These are phyloP conservation scores for Lampris megalopsis DNA, from an alignment of 2,113 vertebrate genomes.

Conservation along the genomic window DNA sequence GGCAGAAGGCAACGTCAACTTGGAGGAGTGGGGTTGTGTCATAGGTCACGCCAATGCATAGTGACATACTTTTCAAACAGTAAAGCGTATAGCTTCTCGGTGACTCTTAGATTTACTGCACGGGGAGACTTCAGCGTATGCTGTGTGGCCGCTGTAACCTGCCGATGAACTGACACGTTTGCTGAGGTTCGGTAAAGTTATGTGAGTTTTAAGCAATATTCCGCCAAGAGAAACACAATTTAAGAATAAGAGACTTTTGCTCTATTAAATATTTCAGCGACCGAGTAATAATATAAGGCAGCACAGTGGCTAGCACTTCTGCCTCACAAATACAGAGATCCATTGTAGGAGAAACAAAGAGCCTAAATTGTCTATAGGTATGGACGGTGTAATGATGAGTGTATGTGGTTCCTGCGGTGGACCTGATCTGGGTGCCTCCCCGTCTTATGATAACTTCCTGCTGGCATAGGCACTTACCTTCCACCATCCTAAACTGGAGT, in stretches of 20 bases:
- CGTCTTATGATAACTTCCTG: no score
- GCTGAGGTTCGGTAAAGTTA: conserved; percentile 21
- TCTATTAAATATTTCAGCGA: conserved; percentile 34
- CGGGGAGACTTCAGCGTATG: conserved; percentile 14
- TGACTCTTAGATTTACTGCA: conserved; percentile 18
- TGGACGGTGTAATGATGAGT: no score
- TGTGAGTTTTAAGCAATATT: conserved; percentile 10
- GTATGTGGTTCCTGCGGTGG: no score
- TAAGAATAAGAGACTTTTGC: conserved; percentile 18
- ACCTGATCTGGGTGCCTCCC: no score
- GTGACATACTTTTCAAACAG: conserved; percentile 78
- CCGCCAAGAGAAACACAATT: conserved; percentile 16
- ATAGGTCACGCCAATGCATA: conserved; percentile 68
- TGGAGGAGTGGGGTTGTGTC: conserved; percentile 50
- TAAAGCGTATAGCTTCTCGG: conserved; percentile 36
- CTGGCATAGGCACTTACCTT: no score
- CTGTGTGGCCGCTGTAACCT: conserved; percentile 21
- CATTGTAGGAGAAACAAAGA: no score
- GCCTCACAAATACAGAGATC: no score
- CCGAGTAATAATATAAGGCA: conserved; percentile 19
- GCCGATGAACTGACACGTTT: conserved; percentile 65
- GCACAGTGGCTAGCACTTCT: no score
- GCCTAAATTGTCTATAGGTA: no score
- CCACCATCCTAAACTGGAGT: no score
- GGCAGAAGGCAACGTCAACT: conserved; percentile 14